These are phyloP conservation scores for Portevinia maculata DNA, from an alignment of 2,888 invertebrate genomes.

Conservation along the genomic window DNA sequence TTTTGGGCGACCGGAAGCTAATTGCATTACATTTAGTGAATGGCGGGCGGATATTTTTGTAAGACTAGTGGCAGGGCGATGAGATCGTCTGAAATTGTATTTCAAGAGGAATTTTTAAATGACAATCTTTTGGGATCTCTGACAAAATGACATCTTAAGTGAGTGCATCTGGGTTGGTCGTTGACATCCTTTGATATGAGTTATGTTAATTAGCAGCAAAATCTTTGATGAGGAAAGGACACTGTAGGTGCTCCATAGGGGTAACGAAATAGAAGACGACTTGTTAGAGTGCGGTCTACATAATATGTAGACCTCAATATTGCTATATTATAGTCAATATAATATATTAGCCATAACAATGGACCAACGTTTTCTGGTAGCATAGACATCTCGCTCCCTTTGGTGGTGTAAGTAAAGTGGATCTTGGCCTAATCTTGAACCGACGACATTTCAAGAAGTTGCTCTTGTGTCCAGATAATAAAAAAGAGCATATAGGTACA, in stretches of 20 bases:
- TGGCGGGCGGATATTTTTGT: slow-evolving; percentile 38
- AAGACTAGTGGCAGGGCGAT: slow-evolving; percentile 32
- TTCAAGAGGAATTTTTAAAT: slow-evolving; percentile 13
- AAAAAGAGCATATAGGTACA: no score
- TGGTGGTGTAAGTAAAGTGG: no score
- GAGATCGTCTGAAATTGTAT: slow-evolving; percentile 52
- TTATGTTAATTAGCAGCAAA: slow-evolving; percentile 66
- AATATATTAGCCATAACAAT: no score
- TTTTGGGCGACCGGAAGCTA: slow-evolving; percentile 68
- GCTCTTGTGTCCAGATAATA: no score
- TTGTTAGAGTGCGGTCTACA: slow-evolving; percentile 20
- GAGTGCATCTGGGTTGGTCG: slow-evolving; percentile 35
- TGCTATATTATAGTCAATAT: no score
- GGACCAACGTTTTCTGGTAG: no score
- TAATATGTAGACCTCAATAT: no score
- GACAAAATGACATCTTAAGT: slow-evolving; percentile 63
- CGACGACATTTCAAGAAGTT: no score
- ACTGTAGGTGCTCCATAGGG: slow-evolving; percentile 2
- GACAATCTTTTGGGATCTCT: slow-evolving; percentile 52
- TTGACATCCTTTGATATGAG: slow-evolving; percentile 66
- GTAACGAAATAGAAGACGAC: slow-evolving; percentile 1
- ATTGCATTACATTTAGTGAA: slow-evolving; percentile 44
- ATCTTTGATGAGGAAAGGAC: neutral
- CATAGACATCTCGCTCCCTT: no score
- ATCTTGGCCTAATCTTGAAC: no score